Evolutionary conservation across 2,113 vertebrate species (phyloP).

Genomic region (Ctenomys sociabilis): DNA sequence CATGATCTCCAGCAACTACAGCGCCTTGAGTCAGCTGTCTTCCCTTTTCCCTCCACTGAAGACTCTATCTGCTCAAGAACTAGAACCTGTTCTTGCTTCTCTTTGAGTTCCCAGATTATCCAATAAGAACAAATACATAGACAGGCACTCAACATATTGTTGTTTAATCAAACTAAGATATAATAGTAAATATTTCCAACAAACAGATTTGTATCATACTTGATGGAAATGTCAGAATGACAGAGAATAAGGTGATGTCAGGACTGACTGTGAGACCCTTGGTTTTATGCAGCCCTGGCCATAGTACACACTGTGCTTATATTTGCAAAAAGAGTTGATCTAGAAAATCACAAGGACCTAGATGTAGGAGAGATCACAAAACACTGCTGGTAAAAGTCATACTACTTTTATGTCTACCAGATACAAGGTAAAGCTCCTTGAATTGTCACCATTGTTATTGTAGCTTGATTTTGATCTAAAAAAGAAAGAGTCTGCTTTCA

Average conservation of each 20-base stretch:
- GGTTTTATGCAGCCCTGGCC: neutral
- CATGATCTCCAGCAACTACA: neutral
- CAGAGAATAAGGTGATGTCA: neutral
- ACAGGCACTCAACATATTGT: neutral
- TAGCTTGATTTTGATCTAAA: slow-evolving; percentile 5
- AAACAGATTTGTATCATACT: neutral
- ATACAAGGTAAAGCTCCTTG: neutral
- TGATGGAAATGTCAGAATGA: neutral
- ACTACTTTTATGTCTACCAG: neutral
- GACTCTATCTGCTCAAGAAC: neutral
- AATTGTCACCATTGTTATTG: neutral
- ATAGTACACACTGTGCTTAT: neutral
- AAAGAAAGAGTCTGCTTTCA: neutral
- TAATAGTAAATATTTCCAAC: neutral
- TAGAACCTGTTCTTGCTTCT: neutral
- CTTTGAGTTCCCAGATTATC: neutral
- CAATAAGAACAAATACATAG: neutral
- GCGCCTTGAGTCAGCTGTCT: neutral
- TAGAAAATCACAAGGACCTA: neutral
- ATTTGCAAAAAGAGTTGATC: neutral
- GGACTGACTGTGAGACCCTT: neutral
- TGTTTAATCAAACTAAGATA: neutral
- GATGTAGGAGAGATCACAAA: neutral
- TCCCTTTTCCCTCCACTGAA: neutral
- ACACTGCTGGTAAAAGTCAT: neutral